Evolutionary conservation across 1,140 invertebrate species (phyloP), one percentile per base, ranked within the genome.

Genomic region (Zaprionus ornatus): DNA sequence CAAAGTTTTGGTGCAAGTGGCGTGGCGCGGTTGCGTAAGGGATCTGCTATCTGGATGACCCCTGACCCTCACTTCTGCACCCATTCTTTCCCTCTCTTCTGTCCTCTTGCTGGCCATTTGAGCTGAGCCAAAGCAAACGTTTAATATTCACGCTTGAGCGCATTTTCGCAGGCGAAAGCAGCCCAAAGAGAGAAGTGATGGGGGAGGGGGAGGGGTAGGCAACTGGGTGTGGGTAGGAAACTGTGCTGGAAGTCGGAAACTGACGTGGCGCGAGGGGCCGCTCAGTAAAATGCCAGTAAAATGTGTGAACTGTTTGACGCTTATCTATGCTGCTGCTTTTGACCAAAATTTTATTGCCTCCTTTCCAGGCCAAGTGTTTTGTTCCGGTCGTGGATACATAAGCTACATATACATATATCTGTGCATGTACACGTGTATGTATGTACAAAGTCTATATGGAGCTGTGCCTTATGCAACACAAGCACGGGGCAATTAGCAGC

Each of bases 121-220:
- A 40, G 42, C 54, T 66, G 13, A 40, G 23, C 19, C 40, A 78
- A 72, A 79, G 85, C 85, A 88, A 88, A 85, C 85, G 85, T 88
- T 90, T 88, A 88, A 88, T 88, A 90, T 88, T 88, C 82, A 88
- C 85, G 85, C 85, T 81, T 90, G 85, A 88, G 84, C 85, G 85
- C 70, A 66, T 59, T 90, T 79, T 71, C 65, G 29, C 29, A 82
- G 65, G 61, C 70, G 50, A 60, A 55, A 27, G 63, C 42, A 35
- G 13, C 27, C 37, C 50, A 48, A 37, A 21, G 23, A 62, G 50
- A 4, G 6, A n/a, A n/a, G n/a, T n/a, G 12, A n/a, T 17, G 40
- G n/a, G 5, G 3, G 23, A 13, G 35, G 45, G 10, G 10, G 57
- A 13, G 29, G 45, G 10, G 10, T 50, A 13, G 29, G 25, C n/a